Evolutionary conservation across 2,888 invertebrate genomes (phyloP), one percentile per base, ranked within the genome.

Genomic region (Nomada lathburiana): DNA sequence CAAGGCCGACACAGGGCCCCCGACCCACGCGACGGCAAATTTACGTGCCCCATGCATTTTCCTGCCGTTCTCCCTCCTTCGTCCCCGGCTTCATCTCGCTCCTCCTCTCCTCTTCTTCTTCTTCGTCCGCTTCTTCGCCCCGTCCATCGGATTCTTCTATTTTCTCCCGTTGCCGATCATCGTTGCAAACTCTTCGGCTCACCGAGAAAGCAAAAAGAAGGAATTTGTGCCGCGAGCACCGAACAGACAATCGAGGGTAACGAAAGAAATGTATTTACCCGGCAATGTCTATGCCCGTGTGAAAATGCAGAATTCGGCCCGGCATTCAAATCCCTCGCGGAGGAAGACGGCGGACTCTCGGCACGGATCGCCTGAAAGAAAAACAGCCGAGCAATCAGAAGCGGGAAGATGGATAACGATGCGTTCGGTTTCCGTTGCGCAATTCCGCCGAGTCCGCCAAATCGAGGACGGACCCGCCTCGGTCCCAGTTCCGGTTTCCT

Each of bases 1-100:
- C 85, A 89, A 88, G 89, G 88, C 82, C 88, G 79, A 64, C 50
- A 36, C 68, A 74, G 82, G 89, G 81, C 78, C 84, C 86, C 84
- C 86, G 83, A 64, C 83, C 89, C 83, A 80, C 84, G 81, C 82
- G 86, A 75, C 74, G 77, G 63, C 80, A 65, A 83, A 88, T 88
- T 84, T 83, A 77, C 83, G 76, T 71, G 83, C 68, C 67, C 70
- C 42, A 71, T 20, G 55, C 63, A 63, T 74, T 52, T 69, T 59
- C 55, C 73, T 63, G 52, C 29, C n/a, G 29, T 53, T 59, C 67
- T 44, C 26, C 36, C 59, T 50, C 42, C n/a, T 20, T 42, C 55
- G n/a, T 23, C 47, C 36, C 26, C 47, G 18, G 23, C 36, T 53
- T 72, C 59, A 9, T 52, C 1, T 47, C 55, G 47, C 42, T 50